These are phyloP conservation scores for Euura lappo DNA, from an alignment of 1,140 invertebrate species.

Conservation along the genomic window DNA sequence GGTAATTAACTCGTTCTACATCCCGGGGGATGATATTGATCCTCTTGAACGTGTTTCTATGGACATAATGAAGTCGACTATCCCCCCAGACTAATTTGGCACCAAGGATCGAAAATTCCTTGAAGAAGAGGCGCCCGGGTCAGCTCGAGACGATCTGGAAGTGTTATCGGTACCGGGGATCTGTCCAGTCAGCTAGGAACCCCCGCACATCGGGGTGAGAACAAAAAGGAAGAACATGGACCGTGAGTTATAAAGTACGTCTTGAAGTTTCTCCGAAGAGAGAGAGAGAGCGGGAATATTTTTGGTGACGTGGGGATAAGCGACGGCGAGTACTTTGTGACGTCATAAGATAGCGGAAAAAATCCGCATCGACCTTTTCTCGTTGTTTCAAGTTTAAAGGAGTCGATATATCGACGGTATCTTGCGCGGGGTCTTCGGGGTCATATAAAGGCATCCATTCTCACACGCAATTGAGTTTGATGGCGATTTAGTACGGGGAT, in stretches of 20 bases:
- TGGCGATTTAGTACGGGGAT: not conserved
- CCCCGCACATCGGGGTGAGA: not conserved
- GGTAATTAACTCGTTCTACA: not conserved
- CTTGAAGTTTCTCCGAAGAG: not conserved
- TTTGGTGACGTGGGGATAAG: too few species aligned
- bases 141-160: not conserved
- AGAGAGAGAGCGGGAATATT: not conserved
- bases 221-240: not conserved
- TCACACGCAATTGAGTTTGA: constrained; percentile 7
- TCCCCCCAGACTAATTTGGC: not conserved
- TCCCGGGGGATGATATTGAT: too few species aligned
- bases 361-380: not conserved
- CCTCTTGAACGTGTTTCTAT: too few species aligned
- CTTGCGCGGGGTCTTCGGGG: not conserved
- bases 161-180: not conserved
- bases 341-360: too few species aligned
- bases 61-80: not conserved
- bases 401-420: not conserved
- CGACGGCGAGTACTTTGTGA: too few species aligned
- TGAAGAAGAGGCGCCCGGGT: not conserved
- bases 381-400: not conserved
- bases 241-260: not conserved
- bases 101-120: not conserved
- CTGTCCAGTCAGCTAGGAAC: not conserved
- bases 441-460: constrained; percentile 5